Conservation (phyloP, 2,888 invertebrate genomes). For the Liopterus haemorrhoidalis region DNA sequence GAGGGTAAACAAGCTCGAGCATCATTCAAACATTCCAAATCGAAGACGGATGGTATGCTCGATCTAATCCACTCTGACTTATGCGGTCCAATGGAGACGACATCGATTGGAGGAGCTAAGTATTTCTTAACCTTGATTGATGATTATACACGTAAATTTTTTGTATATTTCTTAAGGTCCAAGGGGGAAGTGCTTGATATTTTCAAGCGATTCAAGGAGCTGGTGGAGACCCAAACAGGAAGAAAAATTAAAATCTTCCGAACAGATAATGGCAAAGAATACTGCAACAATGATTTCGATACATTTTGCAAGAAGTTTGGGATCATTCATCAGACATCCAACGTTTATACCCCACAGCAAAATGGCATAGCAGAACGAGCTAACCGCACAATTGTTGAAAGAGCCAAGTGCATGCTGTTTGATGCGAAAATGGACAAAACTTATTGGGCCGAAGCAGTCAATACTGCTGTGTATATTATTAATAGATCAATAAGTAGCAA, state of each 20-base stretch:
- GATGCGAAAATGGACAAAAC: constrained; percentile 27
- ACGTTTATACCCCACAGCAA: constrained; percentile 37
- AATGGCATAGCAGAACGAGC: constrained; percentile 37
- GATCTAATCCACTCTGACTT: no score
- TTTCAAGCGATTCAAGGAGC: constrained; percentile 31
- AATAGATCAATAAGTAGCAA: background rate
- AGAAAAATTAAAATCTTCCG: constrained; percentile 28
- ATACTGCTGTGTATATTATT: background rate
- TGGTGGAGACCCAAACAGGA: constrained; percentile 31
- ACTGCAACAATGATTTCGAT: constrained; percentile 20
- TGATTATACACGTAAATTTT: constrained; percentile 28
- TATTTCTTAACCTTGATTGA: constrained; percentile 41
- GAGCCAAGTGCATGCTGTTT: no score
- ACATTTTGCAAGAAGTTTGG: constrained; percentile 28
- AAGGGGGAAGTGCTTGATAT: constrained; percentile 35
- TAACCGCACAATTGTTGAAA: constrained; percentile 29
- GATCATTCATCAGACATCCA: constrained; percentile 36
- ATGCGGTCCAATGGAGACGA: constrained; percentile 38
- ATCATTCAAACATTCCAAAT: no score
- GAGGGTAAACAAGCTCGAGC: no score
- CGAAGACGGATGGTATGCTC: no score
- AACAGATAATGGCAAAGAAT: constrained; percentile 32
- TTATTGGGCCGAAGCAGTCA: constrained; percentile 35
- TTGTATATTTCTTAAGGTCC: constrained; percentile 37
- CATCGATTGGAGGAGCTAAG: constrained; percentile 35